Percentiles rank a stretch among this genome's conserved stretches.
phyloP scores from a whole-genome alignment of 2,797 vertebrate genomes.

The Poeciliopsis presidionis region DNA sequence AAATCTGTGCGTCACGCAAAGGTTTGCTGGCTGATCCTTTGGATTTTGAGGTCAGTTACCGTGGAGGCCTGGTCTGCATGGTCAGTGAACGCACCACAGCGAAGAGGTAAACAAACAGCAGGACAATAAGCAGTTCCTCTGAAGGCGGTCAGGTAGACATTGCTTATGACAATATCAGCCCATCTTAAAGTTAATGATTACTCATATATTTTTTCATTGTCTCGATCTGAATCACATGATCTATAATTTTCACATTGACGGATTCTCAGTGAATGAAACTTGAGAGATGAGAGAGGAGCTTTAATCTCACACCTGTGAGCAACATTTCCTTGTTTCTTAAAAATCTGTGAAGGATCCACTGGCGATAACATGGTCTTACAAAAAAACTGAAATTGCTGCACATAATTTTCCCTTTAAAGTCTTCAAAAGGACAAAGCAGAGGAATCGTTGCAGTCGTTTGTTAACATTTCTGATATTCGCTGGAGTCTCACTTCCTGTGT shows the following conservation, averaged over 20 bases:
- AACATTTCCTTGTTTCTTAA: too few species aligned
- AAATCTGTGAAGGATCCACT: not conserved
- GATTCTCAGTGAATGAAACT: not conserved
- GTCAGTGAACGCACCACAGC: not conserved
- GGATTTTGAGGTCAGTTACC: not conserved
- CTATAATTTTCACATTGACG: not conserved
- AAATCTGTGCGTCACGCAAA: not conserved
- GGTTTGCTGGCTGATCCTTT: not conserved
- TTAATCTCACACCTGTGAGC: not conserved
- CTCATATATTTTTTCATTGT: not conserved
- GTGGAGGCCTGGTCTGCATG: not conserved
- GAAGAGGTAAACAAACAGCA: not conserved
- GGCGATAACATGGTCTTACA: too few species aligned
- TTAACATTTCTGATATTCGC: not conserved
- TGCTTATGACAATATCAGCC: too few species aligned
- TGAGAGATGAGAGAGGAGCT: not conserved
- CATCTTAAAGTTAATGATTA: too few species aligned
- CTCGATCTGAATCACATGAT: not conserved
- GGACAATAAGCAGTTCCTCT: not conserved
- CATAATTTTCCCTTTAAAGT: too few species aligned
- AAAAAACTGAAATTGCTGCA: too few species aligned
- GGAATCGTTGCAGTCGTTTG: not conserved
- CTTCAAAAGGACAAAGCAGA: not conserved
- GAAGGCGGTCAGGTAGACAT: not conserved
- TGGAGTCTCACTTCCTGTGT: not conserved